These are phyloP conservation scores for Psix sp. DNA, from an alignment of 1,140 invertebrate genomes.

Conservation along the genomic window DNA sequence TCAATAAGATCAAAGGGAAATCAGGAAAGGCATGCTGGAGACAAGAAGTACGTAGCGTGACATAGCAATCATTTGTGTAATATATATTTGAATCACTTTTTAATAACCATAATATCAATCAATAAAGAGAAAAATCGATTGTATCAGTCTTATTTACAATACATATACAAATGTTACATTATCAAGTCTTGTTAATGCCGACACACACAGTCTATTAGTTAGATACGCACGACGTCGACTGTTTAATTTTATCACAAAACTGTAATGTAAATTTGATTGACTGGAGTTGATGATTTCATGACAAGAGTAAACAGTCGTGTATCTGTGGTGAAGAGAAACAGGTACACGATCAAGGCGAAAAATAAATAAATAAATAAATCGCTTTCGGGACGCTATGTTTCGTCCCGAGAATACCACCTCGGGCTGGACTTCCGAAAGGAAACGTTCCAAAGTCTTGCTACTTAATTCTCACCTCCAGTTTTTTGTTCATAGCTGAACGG, in stretches of 20 bases:
- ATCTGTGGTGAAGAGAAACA: constrained; percentile 21
- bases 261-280: background rate
- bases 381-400: constrained; percentile 10
- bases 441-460: constrained; percentile 61
- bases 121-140: too few species aligned
- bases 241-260: constrained; percentile 12
- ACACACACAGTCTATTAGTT: constrained; percentile 23
- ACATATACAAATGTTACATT: constrained; percentile 24
- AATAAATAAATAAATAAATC: constrained; percentile 58
- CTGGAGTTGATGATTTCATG: background rate
- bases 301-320: constrained; percentile 1
- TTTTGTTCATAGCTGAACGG: constrained; percentile 68
- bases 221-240: constrained; percentile 9
- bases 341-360: constrained; percentile 48
- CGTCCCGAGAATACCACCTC: constrained; percentile 37
- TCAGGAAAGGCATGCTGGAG: constrained; percentile 59
- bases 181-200: constrained; percentile 2
- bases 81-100: constrained; percentile 16
- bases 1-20: constrained; percentile 6
- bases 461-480: constrained; percentile 71
- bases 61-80: too few species aligned
- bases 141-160: constrained; percentile 43
- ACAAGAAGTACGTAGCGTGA: constrained; percentile 66
- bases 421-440: constrained; percentile 54
- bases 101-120: too few species aligned